Evolutionary conservation across 2,113 vertebrate genomes (phyloP), one percentile per base, ranked within the genome.

Genomic region (Pollachius pollachius): DNA sequence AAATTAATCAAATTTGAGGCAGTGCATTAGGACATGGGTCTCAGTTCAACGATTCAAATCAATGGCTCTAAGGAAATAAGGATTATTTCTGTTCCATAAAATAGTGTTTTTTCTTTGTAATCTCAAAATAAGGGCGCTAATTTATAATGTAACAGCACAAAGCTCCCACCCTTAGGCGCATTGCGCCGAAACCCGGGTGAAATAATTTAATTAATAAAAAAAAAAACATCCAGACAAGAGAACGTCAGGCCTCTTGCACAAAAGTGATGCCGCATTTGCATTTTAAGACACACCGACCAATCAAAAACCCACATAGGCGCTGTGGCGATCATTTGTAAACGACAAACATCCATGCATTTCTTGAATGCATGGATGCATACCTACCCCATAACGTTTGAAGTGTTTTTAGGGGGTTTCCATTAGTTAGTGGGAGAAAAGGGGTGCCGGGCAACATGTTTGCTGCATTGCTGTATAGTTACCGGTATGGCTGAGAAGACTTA

Each of bases 401-500:
- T 48, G 41, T 6, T 48, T 48, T 48, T 48, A 11, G 41, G 5
- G 16, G 57, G 57, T 60, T 60, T 60, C 11, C 17, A n/a, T 11
- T n/a, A 57, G n/a, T n/a, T 58, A n/a, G 7, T n/a, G 15, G 57
- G 15, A n/a, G 57, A 3, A 58, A n/a, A 58, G 17, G 64, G 69
- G 62, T 57, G 66, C 81, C 66, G 30, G 73, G 77, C 64, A 66
- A 56, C 48, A 13, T 60, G 19, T 79, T 87, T 90, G 79, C 85
- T 88, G 82, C 85, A 88, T 74, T 88, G 83, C 83, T 74, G 76
- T 15, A 21, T 4, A 61, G 21, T 61, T 21, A 21, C 12, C 59
- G 19, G 59, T 80, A 7, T 34, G 30, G 8, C 41, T 48, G 41
- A 9, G 30, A 34, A 34, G 66, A 86, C 94, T 92, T 81, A 97